A percentile compares a stretch with the other conserved stretches of the same genome.
These are phyloP conservation scores for Brevimyrus niger DNA, from an alignment of 2,113 vertebrate genomes.

Conservation along the genomic window DNA sequence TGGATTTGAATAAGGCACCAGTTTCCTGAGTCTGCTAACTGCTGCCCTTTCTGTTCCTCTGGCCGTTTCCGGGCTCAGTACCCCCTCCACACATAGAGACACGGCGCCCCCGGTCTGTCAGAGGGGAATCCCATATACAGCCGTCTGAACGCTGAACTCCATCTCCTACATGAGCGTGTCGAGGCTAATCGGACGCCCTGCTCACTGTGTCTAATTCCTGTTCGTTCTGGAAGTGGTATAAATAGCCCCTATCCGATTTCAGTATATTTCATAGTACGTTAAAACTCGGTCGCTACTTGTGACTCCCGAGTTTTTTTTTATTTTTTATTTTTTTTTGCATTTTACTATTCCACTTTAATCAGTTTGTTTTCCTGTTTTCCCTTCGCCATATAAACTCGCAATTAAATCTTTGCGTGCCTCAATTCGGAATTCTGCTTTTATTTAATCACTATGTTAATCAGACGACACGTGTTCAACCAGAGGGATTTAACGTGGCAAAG, in stretches of 20 bases:
- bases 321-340: background rate
- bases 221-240: background rate
- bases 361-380: background rate
- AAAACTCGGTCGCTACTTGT: background rate
- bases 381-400: background rate
- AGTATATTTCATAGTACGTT: background rate
- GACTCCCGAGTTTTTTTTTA: background rate
- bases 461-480: background rate
- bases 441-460: constrained; percentile 19
- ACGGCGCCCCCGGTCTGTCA: background rate
- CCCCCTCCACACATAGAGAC: background rate
- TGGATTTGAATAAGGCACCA: too few species aligned
- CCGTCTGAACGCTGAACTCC: background rate
- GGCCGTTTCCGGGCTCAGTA: background rate
- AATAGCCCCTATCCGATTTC: constrained; percentile 2
- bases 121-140: background rate
- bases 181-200: background rate
- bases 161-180: background rate
- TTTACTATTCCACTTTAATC: background rate
- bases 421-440: background rate
- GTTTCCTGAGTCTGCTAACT: background rate
- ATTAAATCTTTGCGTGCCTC: background rate
- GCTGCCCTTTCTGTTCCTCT: background rate
- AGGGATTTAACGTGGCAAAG: background rate
- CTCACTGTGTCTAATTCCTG: background rate